These are phyloP conservation scores for Ctenodactylus gundi DNA, from an alignment of 2,113 vertebrate genomes.

Conservation along the genomic window DNA sequence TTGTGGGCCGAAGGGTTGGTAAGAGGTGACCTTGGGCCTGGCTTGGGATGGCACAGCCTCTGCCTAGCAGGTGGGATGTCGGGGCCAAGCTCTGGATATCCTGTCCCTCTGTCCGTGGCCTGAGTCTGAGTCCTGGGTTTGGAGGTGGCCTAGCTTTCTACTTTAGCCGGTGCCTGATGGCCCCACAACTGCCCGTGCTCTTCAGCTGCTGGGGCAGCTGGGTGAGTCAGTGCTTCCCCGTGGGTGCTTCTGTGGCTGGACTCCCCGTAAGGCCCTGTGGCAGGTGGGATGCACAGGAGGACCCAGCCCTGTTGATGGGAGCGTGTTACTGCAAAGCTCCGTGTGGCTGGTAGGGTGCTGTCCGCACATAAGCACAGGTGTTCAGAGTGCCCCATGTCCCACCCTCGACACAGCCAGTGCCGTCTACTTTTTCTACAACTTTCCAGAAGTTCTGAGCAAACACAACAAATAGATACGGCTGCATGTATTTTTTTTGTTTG, in stretches of 20 bases:
- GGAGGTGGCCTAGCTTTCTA: fast-evolving
- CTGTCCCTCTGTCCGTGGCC: not conserved
- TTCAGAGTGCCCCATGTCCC: not conserved
- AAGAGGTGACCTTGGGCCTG: not conserved
- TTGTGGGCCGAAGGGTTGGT: not conserved
- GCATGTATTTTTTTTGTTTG: not conserved
- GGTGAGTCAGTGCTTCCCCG: not conserved
- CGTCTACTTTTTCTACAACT: not conserved
- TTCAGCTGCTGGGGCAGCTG: not conserved
- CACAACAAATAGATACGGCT: not conserved
- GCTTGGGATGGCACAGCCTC: not conserved
- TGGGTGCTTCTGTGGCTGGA: fast-evolving
- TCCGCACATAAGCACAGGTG: no score
- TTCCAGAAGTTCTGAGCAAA: not conserved
- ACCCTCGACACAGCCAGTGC: not conserved
- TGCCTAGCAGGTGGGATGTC: fast-evolving
- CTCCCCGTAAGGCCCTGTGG: not conserved
- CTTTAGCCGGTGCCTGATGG: not conserved
- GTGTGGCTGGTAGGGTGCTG: not conserved
- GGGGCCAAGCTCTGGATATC: not conserved
- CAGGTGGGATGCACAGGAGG: not conserved
- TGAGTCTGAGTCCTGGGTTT: not conserved
- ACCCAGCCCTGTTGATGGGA: not conserved
- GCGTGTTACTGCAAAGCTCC: not conserved
- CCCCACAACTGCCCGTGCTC: not conserved